phyloP scores from a whole-genome alignment of 2,797 vertebrate genomes.

The Leptodactylus fallax region DNA sequence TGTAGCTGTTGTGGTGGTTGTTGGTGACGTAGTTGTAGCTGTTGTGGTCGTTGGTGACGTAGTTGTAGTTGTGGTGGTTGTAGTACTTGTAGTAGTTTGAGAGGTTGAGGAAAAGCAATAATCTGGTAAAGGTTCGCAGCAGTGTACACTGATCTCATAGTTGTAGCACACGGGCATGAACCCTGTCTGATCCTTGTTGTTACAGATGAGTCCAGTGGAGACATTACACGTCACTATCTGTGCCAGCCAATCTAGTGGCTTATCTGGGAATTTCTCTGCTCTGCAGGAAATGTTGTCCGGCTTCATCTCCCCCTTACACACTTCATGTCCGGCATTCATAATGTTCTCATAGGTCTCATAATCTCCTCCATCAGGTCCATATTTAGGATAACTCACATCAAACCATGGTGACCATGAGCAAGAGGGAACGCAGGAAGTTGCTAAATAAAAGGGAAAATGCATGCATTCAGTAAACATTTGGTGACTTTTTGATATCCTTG shows the following conservation, averaged over 20 bases:
- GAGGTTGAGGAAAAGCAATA: neutral
- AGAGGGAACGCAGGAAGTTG: too few species aligned
- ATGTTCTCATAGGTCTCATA: slow-evolving; percentile 74
- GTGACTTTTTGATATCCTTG: too few species aligned
- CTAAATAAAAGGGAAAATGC: too few species aligned
- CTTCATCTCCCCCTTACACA: slow-evolving; percentile 29
- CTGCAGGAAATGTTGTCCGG: slow-evolving; percentile 68
- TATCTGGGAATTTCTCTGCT: neutral
- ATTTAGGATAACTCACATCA: slow-evolving; percentile 58
- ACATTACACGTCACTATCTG: slow-evolving; percentile 66
- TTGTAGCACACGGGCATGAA: neutral
- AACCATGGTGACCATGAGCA: slow-evolving; percentile 43
- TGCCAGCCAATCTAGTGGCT: slow-evolving; percentile 29
- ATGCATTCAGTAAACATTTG: too few species aligned
- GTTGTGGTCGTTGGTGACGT: neutral
- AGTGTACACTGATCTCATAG: slow-evolving; percentile 34
- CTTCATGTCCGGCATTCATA: slow-evolving; percentile 64
- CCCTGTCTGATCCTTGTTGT: slow-evolving; percentile 39
- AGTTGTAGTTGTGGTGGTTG: neutral
- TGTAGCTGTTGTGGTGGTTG: neutral
- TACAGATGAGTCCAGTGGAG: slow-evolving; percentile 55
- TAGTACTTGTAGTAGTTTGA: neutral
- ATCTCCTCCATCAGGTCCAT: neutral
- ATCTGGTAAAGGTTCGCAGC: neutral
- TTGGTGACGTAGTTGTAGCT: too few species aligned